phyloP scores from a whole-genome alignment of 30 jellyfish, hydroid and myxozoan species.

The Hydractinia echinata region DNA sequence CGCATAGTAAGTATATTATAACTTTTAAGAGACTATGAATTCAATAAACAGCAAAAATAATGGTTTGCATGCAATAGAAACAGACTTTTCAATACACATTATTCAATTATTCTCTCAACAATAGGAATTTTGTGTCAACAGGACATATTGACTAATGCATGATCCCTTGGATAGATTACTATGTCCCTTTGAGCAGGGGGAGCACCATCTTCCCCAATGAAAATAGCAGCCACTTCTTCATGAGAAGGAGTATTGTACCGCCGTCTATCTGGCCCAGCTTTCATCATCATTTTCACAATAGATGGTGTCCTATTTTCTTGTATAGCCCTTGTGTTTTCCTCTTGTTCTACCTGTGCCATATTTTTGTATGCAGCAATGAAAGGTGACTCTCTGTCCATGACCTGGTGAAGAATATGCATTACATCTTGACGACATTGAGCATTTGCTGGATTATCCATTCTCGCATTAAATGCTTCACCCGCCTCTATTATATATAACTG shows the following conservation, averaged over 20 bases:
- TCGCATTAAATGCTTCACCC: not conserved
- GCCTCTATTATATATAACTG: no score
- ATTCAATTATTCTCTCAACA: no score
- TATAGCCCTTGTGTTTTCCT: not conserved
- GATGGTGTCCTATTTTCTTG: constrained; percentile 15
- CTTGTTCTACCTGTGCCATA: constrained; percentile 21
- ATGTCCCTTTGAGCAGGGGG: constrained; percentile 47
- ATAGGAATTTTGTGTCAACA: no score
- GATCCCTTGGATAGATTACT: constrained; percentile 44
- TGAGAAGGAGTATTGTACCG: constrained; percentile 48
- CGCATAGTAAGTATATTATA: no score
- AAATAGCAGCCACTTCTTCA: constrained; percentile 50
- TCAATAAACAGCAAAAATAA: no score
- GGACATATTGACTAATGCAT: not conserved
- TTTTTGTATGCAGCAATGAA: constrained; percentile 5
- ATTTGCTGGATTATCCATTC: constrained; percentile 15
- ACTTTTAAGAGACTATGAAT: no score
- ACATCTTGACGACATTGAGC: constrained; percentile 2
- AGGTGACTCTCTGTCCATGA: constrained; percentile 2
- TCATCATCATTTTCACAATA: constrained; percentile 5
- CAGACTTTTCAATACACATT: no score
- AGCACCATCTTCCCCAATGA: constrained; percentile 64
- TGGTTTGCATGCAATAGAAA: no score
- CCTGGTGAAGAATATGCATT: not conserved
- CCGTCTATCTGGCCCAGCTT: constrained; percentile 23